phyloP scores from a whole-genome alignment of 2,797 vertebrate species.

The Dermochelys coriacea region DNA sequence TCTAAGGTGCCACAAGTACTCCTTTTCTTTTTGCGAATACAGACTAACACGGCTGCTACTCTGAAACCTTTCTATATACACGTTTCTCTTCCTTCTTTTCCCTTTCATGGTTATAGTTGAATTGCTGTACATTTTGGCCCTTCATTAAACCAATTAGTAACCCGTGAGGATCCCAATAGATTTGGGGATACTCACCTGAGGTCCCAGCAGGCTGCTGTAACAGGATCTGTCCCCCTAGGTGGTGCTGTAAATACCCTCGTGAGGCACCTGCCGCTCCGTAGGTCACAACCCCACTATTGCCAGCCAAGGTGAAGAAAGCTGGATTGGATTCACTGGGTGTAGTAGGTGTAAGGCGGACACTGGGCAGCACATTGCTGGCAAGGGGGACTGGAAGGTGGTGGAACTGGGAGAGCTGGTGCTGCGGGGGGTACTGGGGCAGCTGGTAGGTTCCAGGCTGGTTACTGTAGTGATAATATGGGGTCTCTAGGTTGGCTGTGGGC shows the following conservation, averaged over 20 bases:
- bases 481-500: slow-evolving; percentile 38
- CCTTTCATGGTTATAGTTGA: neutral
- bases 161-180: neutral
- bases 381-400: slow-evolving; percentile 81
- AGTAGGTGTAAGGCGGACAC: slow-evolving; percentile 82
- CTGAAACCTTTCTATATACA: neutral
- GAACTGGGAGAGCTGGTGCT: slow-evolving; percentile 81
- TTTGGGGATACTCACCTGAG: slow-evolving; percentile 71
- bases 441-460: slow-evolving; percentile 73
- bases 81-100: neutral
- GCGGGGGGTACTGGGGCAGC: slow-evolving; percentile 67
- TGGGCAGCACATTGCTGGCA: slow-evolving; percentile 60
- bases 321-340: slow-evolving; percentile 76
- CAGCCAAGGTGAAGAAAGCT: slow-evolving; percentile 82
- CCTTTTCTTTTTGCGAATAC: no score
- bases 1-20: no score
- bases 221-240: slow-evolving; percentile 75
- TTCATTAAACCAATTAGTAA: neutral
- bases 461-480: slow-evolving; percentile 72
- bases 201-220: slow-evolving; percentile 82
- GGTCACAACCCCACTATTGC: slow-evolving; percentile 72
- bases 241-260: slow-evolving; percentile 82
- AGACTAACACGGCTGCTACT: no score
- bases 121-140: neutral
- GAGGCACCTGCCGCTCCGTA: slow-evolving; percentile 75